Evolutionary conservation across 2,113 vertebrate species (phyloP), one percentile per base, ranked within the genome.

Genomic region (Geococcyx californianus): DNA sequence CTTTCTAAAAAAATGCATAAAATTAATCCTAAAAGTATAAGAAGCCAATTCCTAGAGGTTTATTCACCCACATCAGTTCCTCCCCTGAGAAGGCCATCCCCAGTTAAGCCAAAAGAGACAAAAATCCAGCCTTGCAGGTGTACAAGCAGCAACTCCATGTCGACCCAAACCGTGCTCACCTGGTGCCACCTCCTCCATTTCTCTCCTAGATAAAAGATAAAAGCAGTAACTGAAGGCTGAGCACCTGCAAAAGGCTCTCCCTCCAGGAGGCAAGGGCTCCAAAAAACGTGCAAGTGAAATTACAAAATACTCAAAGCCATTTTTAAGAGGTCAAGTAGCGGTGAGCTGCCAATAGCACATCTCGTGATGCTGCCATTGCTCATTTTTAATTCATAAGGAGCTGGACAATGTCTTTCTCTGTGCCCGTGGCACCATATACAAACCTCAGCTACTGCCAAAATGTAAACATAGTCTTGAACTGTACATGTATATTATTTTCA

Each of bases 1-100:
- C 52, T 45, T 63, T 3, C 31, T 20, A 12, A n/a, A 75, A 54
- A 19, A 42, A 59, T 21, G 20, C 34, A 7, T 42, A 36, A 26
- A 26, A 4, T 5, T 21, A 29, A 49, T 8, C 8, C 7, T n/a
- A 0, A 4, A 62, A 29, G 31, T 10, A 45, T 4, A 7, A 76
- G 13, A 72, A 73, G 47, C 33, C 34, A 40, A 16, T n/a, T 60
- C n/a, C 7, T 44, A 44, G 8, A 33, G 6, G 17, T 62, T 82
- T 62, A 16, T 68, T 76, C 40, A 17, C 17, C 63, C 19, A 1
- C 13, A 28, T 19, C 7, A 9, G 17, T 56, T 74, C 33, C 11
- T 66, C 1, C 2, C n/a, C 34, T 23, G 20, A 69, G 49, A 28
- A 42, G 49, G 16, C 10, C 17, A 13, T 20, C 17, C 80, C 33